Evolutionary conservation across 1,140 invertebrate species (phyloP).

Genomic region (Muscidifurax raptorellus): DNA sequence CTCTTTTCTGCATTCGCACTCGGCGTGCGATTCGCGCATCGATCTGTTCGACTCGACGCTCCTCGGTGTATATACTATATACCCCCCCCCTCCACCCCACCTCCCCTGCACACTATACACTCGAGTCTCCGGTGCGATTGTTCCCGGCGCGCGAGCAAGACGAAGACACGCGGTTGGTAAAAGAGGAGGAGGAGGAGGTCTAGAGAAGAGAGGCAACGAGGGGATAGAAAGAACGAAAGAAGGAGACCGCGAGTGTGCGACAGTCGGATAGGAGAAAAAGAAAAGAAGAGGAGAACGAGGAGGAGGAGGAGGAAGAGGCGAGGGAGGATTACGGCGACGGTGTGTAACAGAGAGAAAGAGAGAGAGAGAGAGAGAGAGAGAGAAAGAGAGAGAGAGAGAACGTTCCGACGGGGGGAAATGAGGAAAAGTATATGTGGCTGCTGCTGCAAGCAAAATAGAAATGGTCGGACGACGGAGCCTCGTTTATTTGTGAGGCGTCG

Average conservation of each 20-base stretch:
- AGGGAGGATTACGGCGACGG: neutral
- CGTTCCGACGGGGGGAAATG: neutral
- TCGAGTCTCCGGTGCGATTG: slow-evolving; percentile 13
- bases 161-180: slow-evolving; percentile 14
- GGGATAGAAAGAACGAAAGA: neutral
- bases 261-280: slow-evolving; percentile 1
- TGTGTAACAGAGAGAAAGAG: neutral
- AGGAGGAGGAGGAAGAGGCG: neutral
- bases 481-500: neutral
- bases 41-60: slow-evolving; percentile 39
- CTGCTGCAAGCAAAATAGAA: neutral
- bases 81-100: neutral
- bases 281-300: neutral
- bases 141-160: slow-evolving; percentile 21
- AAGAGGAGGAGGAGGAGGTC: neutral
- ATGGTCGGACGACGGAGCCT: neutral
- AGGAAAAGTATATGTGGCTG: neutral
- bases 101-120: neutral
- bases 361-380: neutral
- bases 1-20: slow-evolving; percentile 22
- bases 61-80: neutral
- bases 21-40: slow-evolving; percentile 32
- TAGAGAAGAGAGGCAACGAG: neutral
- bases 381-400: neutral
- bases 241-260: neutral